phyloP scores from a whole-genome alignment of 2,888 invertebrate genomes.

The Melieria crassipennis region DNA sequence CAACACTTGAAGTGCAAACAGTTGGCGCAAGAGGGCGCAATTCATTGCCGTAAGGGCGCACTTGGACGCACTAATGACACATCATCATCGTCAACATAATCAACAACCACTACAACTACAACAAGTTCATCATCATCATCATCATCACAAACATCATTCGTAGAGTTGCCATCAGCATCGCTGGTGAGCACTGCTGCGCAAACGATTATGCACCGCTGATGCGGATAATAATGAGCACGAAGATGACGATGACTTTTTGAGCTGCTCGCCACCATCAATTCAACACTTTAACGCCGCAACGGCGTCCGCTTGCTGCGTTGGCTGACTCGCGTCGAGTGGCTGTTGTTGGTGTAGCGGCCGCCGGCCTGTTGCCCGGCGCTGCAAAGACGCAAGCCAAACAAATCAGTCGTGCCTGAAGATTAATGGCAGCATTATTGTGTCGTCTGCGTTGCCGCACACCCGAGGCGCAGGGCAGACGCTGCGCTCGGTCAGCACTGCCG shows the following conservation, averaged over 20 bases:
- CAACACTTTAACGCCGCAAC: constrained; percentile 8
- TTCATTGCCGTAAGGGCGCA: too few relatives aligned
- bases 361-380: neutral
- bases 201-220: too few relatives aligned
- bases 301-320: neutral
- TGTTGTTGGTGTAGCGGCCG: neutral
- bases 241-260: constrained; percentile 20
- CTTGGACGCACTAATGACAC: too few relatives aligned
- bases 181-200: too few relatives aligned
- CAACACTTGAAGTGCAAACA: too few relatives aligned
- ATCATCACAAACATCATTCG: too few relatives aligned
- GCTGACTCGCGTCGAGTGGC: neutral
- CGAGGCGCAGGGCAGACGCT: neutral
- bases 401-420: constrained; percentile 64
- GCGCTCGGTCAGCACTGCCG: neutral
- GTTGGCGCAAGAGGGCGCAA: too few relatives aligned
- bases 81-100: too few relatives aligned
- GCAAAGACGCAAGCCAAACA: constrained; percentile 52
- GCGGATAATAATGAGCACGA: too few relatives aligned
- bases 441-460: constrained; percentile 45
- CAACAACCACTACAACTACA: too few relatives aligned
- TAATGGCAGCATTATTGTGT: constrained; percentile 63
- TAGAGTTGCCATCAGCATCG: too few relatives aligned
- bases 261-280: constrained; percentile 17
- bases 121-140: too few relatives aligned